Evolutionary conservation across 2,113 vertebrate genomes (phyloP).

Genomic region (Bathybates hornii): DNA sequence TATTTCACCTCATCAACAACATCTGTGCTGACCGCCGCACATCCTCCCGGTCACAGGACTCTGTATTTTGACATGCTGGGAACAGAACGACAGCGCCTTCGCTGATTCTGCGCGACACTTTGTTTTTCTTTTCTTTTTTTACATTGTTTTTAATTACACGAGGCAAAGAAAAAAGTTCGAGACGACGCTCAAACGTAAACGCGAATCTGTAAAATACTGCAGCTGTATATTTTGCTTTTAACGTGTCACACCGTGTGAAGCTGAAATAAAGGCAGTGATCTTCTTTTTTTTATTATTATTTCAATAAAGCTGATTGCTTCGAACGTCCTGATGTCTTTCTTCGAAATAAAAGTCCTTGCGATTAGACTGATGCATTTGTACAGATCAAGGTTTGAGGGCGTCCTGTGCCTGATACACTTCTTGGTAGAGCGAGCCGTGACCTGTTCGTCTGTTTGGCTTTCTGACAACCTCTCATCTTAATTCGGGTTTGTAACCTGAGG

Average conservation of each 20-base stretch:
- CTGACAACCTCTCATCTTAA: slow-evolving; percentile 51
- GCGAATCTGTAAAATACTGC: not conserved
- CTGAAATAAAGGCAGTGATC: not conserved
- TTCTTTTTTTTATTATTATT: not conserved
- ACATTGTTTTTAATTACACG: not conserved
- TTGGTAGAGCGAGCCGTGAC: not conserved
- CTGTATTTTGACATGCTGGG: not conserved
- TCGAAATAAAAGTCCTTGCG: not conserved
- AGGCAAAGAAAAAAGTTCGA: not conserved
- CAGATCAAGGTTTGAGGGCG: not conserved
- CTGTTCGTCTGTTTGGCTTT: slow-evolving; percentile 43
- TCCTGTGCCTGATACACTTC: not conserved
- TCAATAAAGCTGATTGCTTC: not conserved
- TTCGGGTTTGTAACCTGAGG: slow-evolving; percentile 40
- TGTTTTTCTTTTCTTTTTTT: not conserved
- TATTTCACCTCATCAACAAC: not conserved
- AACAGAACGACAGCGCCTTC: slow-evolving; percentile 15
- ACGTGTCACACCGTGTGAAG: not conserved
- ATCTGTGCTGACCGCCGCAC: not conserved
- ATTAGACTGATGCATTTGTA: not conserved
- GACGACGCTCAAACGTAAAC: not conserved
- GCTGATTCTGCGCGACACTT: not conserved
- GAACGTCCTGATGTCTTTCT: not conserved
- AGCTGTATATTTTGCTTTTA: fast-evolving
- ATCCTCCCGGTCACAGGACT: slow-evolving; percentile 11